A percentile compares a stretch with the other conserved stretches of the same genome.
phyloP scores from a whole-genome alignment of 2,888 invertebrate genomes.

The Phrixothrix hirtus region DNA sequence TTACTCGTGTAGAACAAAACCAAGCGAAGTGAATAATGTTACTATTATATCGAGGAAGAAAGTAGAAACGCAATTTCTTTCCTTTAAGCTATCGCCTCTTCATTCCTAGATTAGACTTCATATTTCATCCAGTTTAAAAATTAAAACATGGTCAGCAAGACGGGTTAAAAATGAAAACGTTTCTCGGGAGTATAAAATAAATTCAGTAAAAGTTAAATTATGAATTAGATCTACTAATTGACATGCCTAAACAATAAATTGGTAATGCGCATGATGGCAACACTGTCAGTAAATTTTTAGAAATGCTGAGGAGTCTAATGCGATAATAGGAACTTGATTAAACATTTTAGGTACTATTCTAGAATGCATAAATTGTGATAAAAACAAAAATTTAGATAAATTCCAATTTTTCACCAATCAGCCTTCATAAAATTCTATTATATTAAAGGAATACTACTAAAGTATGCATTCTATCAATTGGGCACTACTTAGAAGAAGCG shows the following conservation, averaged over 20 bases:
- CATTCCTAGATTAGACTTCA: constrained; percentile 20
- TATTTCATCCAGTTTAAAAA: constrained; percentile 11
- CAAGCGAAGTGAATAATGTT: neutral
- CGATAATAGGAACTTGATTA: constrained; percentile 14
- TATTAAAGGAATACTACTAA: too few species aligned
- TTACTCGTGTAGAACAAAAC: neutral
- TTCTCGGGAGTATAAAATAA: neutral
- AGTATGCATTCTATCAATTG: too few species aligned
- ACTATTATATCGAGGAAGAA: neutral
- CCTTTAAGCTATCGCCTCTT: constrained; percentile 22
- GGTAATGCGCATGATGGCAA: constrained; percentile 23
- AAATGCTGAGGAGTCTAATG: constrained; percentile 17
- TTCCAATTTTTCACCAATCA: neutral
- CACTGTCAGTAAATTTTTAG: constrained; percentile 22
- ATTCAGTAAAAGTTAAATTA: neutral
- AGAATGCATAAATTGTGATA: constrained; percentile 1
- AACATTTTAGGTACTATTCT: constrained; percentile 5
- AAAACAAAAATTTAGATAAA: neutral
- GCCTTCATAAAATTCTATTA: neutral
- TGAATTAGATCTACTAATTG: neutral
- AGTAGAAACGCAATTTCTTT: neutral
- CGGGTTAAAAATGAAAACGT: constrained; percentile 6
- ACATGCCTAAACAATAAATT: neutral
- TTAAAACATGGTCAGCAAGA: constrained; percentile 17
- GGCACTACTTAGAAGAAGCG: too few species aligned